A percentile compares a stretch with the other conserved stretches of the same genome.
Evolutionary conservation across 2,888 invertebrate species (phyloP).

Genomic region (Zele albiditarsus): DNA sequence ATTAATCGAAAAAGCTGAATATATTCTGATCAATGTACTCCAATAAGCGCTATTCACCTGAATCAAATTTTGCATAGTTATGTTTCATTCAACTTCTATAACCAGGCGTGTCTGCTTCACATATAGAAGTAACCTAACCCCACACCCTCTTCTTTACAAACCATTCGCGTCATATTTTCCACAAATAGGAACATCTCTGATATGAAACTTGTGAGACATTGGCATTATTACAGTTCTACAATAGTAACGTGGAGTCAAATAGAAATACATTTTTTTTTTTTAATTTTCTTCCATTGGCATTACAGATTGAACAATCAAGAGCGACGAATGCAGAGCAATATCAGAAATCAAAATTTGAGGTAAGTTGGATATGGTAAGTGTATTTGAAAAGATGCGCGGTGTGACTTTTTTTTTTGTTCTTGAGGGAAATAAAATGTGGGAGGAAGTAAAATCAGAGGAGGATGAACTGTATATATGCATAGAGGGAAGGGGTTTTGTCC

Average conservation of each 20-base stretch:
- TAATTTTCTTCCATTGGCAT: neutral
- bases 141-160: slow-evolving; percentile 53
- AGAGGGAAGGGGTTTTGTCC: slow-evolving; percentile 48
- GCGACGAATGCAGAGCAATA: too few relatives aligned
- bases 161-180: slow-evolving; percentile 55
- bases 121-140: slow-evolving; percentile 6
- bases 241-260: neutral
- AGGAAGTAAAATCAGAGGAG: neutral
- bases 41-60: slow-evolving; percentile 24
- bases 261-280: neutral
- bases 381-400: too few relatives aligned
- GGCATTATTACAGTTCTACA: slow-evolving; percentile 38
- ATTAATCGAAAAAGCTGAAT: slow-evolving; percentile 19
- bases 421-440: too few relatives aligned
- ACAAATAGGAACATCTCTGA: slow-evolving; percentile 67
- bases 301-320: too few relatives aligned
- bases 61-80: slow-evolving; percentile 62
- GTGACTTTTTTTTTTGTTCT: too few relatives aligned
- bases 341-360: too few relatives aligned
- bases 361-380: too few relatives aligned
- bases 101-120: neutral
- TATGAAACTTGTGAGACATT: slow-evolving; percentile 60
- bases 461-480: slow-evolving; percentile 3
- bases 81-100: slow-evolving; percentile 50
- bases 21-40: neutral